Evolutionary conservation across 2,888 invertebrate genomes (phyloP).

Genomic region (Scaptomyza parva): DNA sequence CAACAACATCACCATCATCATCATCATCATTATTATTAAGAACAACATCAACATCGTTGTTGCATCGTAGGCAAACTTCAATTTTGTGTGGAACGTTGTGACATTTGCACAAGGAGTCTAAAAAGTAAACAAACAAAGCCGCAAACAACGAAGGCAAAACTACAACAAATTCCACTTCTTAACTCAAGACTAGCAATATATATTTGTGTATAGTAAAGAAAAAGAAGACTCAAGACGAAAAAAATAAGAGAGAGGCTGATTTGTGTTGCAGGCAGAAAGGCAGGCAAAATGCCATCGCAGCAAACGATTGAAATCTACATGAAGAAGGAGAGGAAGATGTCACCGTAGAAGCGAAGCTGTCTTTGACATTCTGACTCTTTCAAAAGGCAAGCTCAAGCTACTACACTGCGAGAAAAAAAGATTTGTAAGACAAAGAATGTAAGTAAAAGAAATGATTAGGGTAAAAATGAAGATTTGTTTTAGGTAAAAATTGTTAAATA

Average conservation of each 20-base stretch:
- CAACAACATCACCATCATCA: constrained; percentile 31
- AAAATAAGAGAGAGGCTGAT: constrained; percentile 2
- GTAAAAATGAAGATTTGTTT: no score
- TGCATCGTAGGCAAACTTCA: constrained; percentile 43
- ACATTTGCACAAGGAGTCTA: constrained; percentile 53
- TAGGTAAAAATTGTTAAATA: no score
- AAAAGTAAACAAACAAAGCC: constrained; percentile 43
- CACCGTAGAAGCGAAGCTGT: constrained; percentile 24
- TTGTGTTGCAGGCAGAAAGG: constrained; percentile 10
- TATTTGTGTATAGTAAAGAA: not conserved
- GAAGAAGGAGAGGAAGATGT: constrained; percentile 47
- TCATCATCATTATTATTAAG: constrained; percentile 19
- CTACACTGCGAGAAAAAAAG: constrained; percentile 13
- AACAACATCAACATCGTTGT: not conserved
- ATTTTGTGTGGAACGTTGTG: constrained; percentile 61
- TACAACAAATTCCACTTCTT: constrained; percentile 7
- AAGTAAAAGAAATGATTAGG: no score
- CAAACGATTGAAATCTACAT: constrained; percentile 42
- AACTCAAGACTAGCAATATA: not conserved
- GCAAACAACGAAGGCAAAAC: constrained; percentile 7
- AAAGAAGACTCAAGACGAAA: no score
- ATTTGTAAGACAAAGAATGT: no score
- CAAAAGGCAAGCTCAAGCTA: constrained; percentile 1
- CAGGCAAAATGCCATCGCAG: constrained; percentile 26
- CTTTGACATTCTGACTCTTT: constrained; percentile 34